Base-by-base conservation (phyloP, 2,797 vertebrate genomes). In the Gymnocypris eckloni region DNA sequence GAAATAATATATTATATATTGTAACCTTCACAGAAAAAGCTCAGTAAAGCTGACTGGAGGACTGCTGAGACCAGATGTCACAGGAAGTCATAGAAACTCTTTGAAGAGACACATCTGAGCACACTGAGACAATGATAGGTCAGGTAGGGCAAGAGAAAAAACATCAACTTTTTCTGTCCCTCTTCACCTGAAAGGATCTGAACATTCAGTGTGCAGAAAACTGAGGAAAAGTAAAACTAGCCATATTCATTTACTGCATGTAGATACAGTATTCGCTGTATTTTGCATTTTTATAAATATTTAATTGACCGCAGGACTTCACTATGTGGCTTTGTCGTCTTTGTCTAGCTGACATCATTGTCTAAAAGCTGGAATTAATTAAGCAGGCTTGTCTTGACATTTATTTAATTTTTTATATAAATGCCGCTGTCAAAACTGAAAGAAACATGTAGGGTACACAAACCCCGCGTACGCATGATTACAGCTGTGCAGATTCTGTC, bases 271-370 rank as follows among this genome's bases (percentile, higher is more conserved):
- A 45, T 37, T 45, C 28, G 52, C 78, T 84, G 71, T 78, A 64
- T 70, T 54, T 86, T 25, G 20, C 59, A 50, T n/a, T 50, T 39
- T 76, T 59, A 70, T 61, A 78, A 86, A 88, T 64, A 69, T 82
- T 75, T 77, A 72, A 83, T 82, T 77, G 79, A 81, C 79, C 52
- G 79, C 79, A 66, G 64, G 52, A 72, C 80, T 73, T 84, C 83
- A 59, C 52, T 75, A 54, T 81, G 56, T 33, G n/a, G 64, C 56
- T 20, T 43, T 85, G 88, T 82, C 85, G 77, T 78, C 79, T 79
- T 22, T 72, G 48, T 66, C 50, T 78, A 79, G 75, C 72, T 83
- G 59, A 45, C 71, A 41, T 61, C 28, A 48, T 79, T 72, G 54
- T 81, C 71, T 82, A n/a, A 84, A 64, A 69, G 50, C 18, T 2